Evolutionary conservation across 2,888 invertebrate genomes (phyloP).

Genomic region (Alloplasta piceator): DNA sequence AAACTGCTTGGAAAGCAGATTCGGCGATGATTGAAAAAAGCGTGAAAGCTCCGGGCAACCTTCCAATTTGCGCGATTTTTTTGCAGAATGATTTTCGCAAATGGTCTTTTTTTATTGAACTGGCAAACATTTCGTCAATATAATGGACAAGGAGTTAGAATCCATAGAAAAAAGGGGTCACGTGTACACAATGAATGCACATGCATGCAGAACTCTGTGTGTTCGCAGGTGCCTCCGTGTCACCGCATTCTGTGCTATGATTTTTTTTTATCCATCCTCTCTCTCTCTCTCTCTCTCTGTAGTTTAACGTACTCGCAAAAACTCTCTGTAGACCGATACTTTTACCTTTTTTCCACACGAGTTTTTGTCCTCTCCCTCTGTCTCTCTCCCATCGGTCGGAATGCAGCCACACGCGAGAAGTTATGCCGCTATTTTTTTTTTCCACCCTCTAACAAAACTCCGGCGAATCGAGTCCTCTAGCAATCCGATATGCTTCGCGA

Average conservation of each 20-base stretch:
- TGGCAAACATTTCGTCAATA: conserved; percentile 24
- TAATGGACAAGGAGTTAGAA: conserved; percentile 15
- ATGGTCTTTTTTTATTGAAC: not conserved
- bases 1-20: too few species aligned
- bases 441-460: conserved; percentile 25
- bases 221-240: not conserved
- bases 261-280: not conserved
- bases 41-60: too few species aligned
- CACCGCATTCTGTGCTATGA: not conserved
- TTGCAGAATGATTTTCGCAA: too few species aligned
- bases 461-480: conserved; percentile 44
- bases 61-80: too few species aligned
- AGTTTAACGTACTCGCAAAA: not conserved
- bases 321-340: conserved; percentile 14
- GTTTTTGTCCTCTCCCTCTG: conserved; percentile 7
- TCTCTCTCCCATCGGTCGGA: not conserved
- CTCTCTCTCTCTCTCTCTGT: not conserved
- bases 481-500: conserved; percentile 46
- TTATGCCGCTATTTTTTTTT: conserved; percentile 32
- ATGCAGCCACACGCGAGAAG: conserved; percentile 13
- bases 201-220: not conserved
- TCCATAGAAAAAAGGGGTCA: too few species aligned
- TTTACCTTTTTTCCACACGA: conserved; percentile 1
- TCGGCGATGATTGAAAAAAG: too few species aligned
- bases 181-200: too few species aligned